These are phyloP conservation scores for Anastatus disparis DNA, from an alignment of 1,140 invertebrate species.

Conservation along the genomic window DNA sequence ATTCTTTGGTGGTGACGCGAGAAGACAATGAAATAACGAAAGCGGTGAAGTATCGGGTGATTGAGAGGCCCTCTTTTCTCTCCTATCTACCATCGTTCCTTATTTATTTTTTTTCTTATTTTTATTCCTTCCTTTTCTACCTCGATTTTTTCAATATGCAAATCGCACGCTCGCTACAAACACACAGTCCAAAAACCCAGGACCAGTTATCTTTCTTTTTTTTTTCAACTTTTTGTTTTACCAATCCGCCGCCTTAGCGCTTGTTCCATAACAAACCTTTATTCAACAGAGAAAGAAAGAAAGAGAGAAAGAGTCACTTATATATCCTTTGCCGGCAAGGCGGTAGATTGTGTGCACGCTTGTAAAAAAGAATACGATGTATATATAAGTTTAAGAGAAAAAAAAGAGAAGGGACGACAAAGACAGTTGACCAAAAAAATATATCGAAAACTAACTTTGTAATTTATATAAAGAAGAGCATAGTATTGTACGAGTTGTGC, in stretches of 20 bases:
- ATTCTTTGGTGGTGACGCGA: constrained; percentile 20
- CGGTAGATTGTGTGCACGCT: constrained; percentile 9
- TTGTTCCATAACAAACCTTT: constrained; percentile 29
- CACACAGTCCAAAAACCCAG: not conserved
- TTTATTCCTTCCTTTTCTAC: not conserved
- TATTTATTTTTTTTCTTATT: not conserved
- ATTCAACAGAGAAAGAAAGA: constrained; percentile 22
- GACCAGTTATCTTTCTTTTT: too few species aligned
- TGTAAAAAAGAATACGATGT: not conserved
- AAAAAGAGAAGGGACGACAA: not conserved
- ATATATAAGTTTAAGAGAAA: not conserved
- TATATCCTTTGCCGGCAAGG: too few species aligned
- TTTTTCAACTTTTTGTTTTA: not conserved
- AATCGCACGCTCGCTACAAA: constrained; percentile 11
- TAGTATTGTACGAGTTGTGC: too few species aligned
- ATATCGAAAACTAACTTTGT: not conserved
- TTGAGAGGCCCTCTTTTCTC: constrained; percentile 14
- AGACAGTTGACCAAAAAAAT: not conserved
- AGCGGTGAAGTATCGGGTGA: constrained; percentile 24
- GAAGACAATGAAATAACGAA: constrained; percentile 29
- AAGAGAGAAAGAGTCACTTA: too few species aligned
- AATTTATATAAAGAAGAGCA: too few species aligned
- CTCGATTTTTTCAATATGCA: constrained; percentile 35
- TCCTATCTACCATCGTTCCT: not conserved
- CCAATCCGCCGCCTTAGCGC: not conserved